phyloP scores from a whole-genome alignment of 2,797 vertebrate species.

The Streptopelia turtur region DNA sequence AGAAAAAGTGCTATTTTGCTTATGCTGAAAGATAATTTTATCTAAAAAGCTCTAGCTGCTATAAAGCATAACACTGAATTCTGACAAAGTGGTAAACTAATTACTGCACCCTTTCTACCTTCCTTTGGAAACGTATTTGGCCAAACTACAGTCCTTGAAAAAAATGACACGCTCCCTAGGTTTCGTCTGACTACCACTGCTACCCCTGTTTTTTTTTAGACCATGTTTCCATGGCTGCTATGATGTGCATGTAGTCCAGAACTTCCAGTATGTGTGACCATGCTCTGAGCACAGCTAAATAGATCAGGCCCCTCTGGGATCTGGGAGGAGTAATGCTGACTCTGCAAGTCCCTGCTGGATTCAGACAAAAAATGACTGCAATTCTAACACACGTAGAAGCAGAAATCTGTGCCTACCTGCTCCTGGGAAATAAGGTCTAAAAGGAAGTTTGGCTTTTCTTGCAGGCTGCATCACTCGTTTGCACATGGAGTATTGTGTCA shows the following conservation, averaged over 20 bases:
- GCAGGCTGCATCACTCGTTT: not conserved
- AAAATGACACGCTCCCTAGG: not conserved
- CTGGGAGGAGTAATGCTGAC: not conserved
- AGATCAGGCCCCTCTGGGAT: constrained; percentile 1
- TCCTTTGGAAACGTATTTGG: not conserved
- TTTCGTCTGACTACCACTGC: not conserved
- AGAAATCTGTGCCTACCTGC: not conserved
- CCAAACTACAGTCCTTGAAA: not conserved
- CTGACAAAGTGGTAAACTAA: not conserved
- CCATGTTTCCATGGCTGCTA: not conserved
- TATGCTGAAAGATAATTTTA: not conserved
- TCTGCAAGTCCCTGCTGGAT: not conserved
- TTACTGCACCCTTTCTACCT: not conserved
- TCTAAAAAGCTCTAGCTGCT: not conserved
- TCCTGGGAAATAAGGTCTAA: not conserved
- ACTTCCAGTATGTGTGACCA: not conserved
- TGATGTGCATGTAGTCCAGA: not conserved
- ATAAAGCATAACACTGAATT: not conserved
- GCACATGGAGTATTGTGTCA: not conserved
- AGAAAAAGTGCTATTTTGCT: constrained; percentile 7
- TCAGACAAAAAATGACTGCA: not conserved
- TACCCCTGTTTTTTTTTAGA: not conserved
- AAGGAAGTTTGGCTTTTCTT: not conserved
- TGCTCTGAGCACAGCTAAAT: constrained; percentile 8
- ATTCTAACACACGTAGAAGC: not conserved